Percentiles rank a stretch among this genome's conserved stretches.
phyloP scores from a whole-genome alignment of 53 echinoderm and acorn worm species.

The Apostichopus leukothele region DNA sequence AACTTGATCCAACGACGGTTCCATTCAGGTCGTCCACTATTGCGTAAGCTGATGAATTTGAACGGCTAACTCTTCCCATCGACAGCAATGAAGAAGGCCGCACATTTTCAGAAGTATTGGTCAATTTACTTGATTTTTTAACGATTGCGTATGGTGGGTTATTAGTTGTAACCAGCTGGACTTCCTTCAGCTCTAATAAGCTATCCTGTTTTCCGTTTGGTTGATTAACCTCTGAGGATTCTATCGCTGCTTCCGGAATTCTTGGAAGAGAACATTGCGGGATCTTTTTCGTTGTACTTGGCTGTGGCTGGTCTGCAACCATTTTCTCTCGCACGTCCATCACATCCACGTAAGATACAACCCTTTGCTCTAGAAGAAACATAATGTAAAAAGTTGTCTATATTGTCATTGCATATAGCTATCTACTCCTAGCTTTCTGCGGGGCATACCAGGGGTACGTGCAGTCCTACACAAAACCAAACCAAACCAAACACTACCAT shows the following conservation, averaged over 20 bases:
- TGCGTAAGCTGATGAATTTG: slow-evolving; percentile 21
- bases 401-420: background rate
- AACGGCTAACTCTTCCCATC: background rate
- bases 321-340: slow-evolving; percentile 12
- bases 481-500: too few relatives aligned
- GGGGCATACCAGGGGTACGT: too few relatives aligned
- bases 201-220: background rate
- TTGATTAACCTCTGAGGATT: background rate
- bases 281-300: background rate
- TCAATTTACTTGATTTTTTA: background rate
- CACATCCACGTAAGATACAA: slow-evolving; percentile 6
- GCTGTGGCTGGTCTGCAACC: background rate
- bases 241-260: background rate
- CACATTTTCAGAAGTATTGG: background rate
- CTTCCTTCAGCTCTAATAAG: background rate
- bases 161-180: background rate
- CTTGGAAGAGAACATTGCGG: slow-evolving; percentile 13
- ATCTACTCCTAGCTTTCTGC: too few relatives aligned
- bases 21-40: background rate
- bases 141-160: background rate
- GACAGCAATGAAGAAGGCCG: background rate
- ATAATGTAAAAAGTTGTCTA: background rate
- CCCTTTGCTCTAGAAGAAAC: background rate
- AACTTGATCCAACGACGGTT: background rate
- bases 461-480: too few relatives aligned